Percentiles rank a stretch among this genome's conserved stretches.
Evolutionary conservation across 2,888 invertebrate genomes (phyloP).

Genomic region (Ophion slaviceki): DNA sequence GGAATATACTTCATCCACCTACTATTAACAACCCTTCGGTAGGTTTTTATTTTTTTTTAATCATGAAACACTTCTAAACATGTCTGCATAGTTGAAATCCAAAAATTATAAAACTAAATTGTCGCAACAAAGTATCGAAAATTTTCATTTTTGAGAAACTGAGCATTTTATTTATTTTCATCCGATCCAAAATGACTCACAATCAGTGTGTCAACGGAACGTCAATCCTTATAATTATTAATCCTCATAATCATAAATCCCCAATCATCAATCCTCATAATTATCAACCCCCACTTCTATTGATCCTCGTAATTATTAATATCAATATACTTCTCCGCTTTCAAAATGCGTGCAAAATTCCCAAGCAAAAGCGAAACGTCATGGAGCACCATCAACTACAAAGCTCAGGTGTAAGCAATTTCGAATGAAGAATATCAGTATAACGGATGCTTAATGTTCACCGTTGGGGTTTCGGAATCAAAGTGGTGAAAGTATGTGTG

Average conservation of each 20-base stretch:
- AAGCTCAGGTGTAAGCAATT: constrained; percentile 1
- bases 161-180: too few species aligned
- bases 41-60: too few species aligned
- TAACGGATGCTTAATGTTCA: constrained; percentile 21
- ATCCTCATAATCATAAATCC: neutral
- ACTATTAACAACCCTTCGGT: too few species aligned
- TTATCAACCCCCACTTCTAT: neutral
- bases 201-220: too few species aligned
- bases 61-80: too few species aligned
- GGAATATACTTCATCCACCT: too few species aligned
- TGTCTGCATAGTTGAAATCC: too few species aligned
- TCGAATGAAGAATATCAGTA: constrained; percentile 41
- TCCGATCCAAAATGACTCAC: too few species aligned
- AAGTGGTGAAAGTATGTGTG: constrained; percentile 48
- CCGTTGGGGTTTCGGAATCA: constrained; percentile 13
- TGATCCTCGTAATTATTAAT: neutral
- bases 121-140: too few species aligned
- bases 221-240: neutral
- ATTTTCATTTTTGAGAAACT: too few species aligned
- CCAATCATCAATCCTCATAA: too few species aligned
- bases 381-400: neutral
- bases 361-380: neutral
- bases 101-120: too few species aligned
- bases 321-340: neutral
- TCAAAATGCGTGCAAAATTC: neutral